Base-by-base conservation (phyloP, 2,113 vertebrate species). In the Oryzias javanicus region DNA sequence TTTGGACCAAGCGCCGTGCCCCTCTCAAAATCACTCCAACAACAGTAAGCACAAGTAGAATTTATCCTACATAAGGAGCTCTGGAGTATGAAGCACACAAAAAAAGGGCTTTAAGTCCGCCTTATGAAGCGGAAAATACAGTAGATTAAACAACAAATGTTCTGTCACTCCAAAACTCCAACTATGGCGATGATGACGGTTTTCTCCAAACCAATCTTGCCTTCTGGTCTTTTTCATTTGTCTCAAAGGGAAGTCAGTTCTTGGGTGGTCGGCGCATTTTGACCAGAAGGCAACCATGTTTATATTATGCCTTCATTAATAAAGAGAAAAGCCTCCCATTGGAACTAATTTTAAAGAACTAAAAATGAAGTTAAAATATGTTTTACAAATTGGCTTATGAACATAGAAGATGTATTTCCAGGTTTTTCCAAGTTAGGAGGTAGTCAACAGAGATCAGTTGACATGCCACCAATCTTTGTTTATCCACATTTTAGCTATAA, bases 101-200 rank as follows among this genome's bases (percentile, higher is more conserved):
- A 35, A 7, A 6, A 29, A 29, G 7, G 27, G 10, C 35, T 35
- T 35, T 35, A 35, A 3, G 2, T 35, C 7, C 10, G 35, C 35
- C 8, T 35, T 12, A 3, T 12, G 0, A 12, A 12, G 8, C 35
- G 10, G 35, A 16, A 65, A 68, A 45, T 65, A 73, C 74, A 69
- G 35, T 58, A 78, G 77, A 65, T 42, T 18, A 20, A 46, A n/a
- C n/a, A 3, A 48, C 22, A 44, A 58, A 46, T 18, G 13, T 55
- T 48, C 41, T 68, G n/a, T 40, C 44, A 47, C 12, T 64, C 42
- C 35, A 65, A 59, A 77, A 56, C 50, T 80, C 77, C 70, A 83
- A 67, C 55, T 78, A 48, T 57, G 70, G 54, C 52, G 73, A 68
- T 25, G 49, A 35, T 1, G n/a, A 44, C 44, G 14, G n/a, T n/a